Evolutionary conservation across 1,140 invertebrate genomes (phyloP), one percentile per base, ranked within the genome.

Genomic region (Meloidogyne chitwoodi): DNA sequence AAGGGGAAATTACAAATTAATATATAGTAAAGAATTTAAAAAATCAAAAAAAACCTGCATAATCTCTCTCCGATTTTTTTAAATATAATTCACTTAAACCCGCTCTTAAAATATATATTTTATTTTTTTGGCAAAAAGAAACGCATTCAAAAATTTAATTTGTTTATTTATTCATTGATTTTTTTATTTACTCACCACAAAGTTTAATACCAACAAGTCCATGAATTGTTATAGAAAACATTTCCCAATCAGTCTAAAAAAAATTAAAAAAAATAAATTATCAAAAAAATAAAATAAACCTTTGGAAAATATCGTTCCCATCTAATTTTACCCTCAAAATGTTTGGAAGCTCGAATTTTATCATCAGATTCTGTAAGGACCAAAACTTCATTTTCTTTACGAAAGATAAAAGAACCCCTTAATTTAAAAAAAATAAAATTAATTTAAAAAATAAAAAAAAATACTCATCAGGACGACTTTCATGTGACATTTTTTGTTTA

Each of bases 321-420:
- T 26, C 10, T 41, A 56, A 72, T 72, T 24, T 41, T 48, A 26
- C 69, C 69, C 22, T 22, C 44, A 31, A 26, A 31, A 64, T 73
- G 71, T 22, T 34, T 31, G 6, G 71, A 73, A 0, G n/a, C 56
- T 2, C 71, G 71, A 27, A 73, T 31, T 31, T 64, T 73, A 26
- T 72, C 70, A 22, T 73, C 71, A 61, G 41, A 34, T 38, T 73
- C 71, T 34, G 71, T 73, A 8, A 73, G 24, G 16, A 73, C 56
- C 11, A 73, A 31, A 24, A 73, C 26, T 73, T 64, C 29, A 29
- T 73, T 64, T 27, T 29, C 56, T 31, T 29, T 41, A 12, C 71
- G 71, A n/a, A 73, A 73, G 26, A 27, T 73, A 24, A 73, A 73
- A 1, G 71, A 73, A 19, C 71, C 71, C 16, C 56, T 73, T n/a